These are phyloP conservation scores for Sepiola atlantica DNA, from an alignment of 2,888 invertebrate species.

Conservation along the genomic window DNA sequence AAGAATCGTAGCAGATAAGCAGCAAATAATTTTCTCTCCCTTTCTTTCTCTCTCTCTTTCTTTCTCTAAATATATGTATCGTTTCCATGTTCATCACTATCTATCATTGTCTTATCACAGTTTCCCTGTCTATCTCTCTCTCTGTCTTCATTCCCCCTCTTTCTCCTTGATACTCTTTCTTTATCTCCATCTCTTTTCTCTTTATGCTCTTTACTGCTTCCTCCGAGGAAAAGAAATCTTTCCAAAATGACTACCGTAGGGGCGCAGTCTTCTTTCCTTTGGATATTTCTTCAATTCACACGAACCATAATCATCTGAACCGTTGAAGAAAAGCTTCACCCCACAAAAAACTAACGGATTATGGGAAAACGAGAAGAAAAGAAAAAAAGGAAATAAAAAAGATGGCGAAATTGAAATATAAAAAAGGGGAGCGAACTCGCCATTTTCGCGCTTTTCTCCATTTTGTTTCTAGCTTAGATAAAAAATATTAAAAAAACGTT, in stretches of 20 bases:
- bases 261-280: too few species aligned
- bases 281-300: background rate
- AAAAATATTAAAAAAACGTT: constrained; percentile 14
- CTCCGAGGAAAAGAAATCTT: background rate
- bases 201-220: background rate
- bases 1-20: too few species aligned
- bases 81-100: background rate
- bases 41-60: too few species aligned
- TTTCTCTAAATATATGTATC: too few species aligned
- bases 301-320: background rate
- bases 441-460: background rate
- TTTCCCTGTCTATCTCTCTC: background rate
- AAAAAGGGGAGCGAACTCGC: too few species aligned
- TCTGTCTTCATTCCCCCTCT: too few species aligned
- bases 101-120: background rate
- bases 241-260: too few species aligned
- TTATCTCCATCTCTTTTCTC: too few species aligned
- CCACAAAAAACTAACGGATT: background rate
- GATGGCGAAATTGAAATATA: too few species aligned
- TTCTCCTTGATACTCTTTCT: background rate
- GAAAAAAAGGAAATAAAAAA: background rate
- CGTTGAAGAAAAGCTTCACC: background rate
- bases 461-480: background rate
- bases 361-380: background rate
- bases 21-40: too few species aligned